These are phyloP conservation scores for Itoplectis maculator DNA, from an alignment of 2,888 invertebrate genomes.

Conservation along the genomic window DNA sequence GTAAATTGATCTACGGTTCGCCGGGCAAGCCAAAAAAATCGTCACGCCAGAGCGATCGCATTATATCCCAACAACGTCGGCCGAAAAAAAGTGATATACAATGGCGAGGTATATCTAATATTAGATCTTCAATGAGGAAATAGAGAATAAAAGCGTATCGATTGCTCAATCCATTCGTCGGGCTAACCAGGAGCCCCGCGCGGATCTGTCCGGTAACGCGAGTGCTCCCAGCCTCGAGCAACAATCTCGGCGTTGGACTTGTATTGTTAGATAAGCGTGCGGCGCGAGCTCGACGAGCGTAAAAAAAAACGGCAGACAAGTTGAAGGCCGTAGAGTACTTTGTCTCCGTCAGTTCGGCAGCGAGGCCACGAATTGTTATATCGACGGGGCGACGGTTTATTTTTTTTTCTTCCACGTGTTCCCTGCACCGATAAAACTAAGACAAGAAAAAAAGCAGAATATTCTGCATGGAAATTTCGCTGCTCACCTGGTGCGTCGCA, in stretches of 20 bases:
- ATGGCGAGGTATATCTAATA: neutral
- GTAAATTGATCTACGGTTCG: too few species aligned
- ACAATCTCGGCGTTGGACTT: conserved; percentile 15
- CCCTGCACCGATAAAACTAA: neutral
- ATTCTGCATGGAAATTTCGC: neutral
- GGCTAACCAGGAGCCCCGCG: conserved; percentile 11
- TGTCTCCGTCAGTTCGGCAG: neutral
- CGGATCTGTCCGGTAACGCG: conserved; percentile 7
- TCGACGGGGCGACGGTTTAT: neutral
- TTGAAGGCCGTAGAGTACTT: conserved; percentile 27
- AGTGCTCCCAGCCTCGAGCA: conserved; percentile 36
- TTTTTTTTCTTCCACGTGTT: neutral
- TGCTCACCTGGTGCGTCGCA: neutral
- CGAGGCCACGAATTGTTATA: neutral
- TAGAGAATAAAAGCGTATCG: conserved; percentile 8
- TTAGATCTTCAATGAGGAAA: conserved; percentile 25
- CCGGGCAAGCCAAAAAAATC: neutral
- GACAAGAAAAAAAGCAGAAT: neutral
- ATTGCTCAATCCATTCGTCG: conserved; percentile 13
- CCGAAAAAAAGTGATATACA: neutral
- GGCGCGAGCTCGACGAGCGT: conserved; percentile 15
- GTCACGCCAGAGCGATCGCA: neutral
- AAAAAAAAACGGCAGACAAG: conserved; percentile 28
- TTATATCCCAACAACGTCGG: neutral
- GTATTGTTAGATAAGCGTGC: conserved; percentile 17